Evolutionary conservation across 2,797 vertebrate species (phyloP), one percentile per base, ranked within the genome.

Genomic region (Spinus olivaceus): DNA sequence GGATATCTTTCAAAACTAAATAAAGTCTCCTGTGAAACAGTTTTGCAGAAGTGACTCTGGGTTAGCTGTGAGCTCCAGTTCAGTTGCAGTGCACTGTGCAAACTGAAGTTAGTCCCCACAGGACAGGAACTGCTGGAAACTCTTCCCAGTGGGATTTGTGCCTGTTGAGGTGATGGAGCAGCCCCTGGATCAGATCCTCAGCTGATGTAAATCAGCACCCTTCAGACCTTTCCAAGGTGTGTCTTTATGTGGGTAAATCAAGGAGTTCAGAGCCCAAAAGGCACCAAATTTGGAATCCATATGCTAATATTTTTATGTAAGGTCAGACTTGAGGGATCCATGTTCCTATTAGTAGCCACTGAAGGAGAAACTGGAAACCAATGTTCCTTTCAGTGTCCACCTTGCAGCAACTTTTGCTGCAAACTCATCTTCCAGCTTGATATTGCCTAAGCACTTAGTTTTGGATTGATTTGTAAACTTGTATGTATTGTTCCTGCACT

Each of bases 81-180:
- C 32, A 86, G 41, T 9, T 42, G 54, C 53, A 66, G 27, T 3
- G 6, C 30, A 15, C 51, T 66, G 37, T 35, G 44, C 78, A 95
- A 92, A 91, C 25, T 6, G 3, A 67, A 90, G 37, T 51, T 25
- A 57, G 14, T 49, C 37, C 25, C 20, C 33, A 64, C 23, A 66
- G 51, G 35, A 49, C 18, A 83, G 69, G 63, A 74, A 70, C 25
- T 42, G 32, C 37, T 2, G 1, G 28, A 35, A 64, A 60, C 51
- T 14, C 56, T 42, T 81, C 79, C 30, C 4, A 35, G 21, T 1
- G 8, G 37, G 22, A 64, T 47, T 50, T n/a, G 20, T n/a, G 37
- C 30, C 39, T 46, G 22, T n/a, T 57, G 42, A n/a, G 64, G 46
- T 54, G 39, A 46, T 1, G 0, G 20, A 0, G 0, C 4, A 4